These are phyloP conservation scores for Alligator sinensis DNA, from an alignment of 2,113 vertebrate genomes.

Conservation along the genomic window DNA sequence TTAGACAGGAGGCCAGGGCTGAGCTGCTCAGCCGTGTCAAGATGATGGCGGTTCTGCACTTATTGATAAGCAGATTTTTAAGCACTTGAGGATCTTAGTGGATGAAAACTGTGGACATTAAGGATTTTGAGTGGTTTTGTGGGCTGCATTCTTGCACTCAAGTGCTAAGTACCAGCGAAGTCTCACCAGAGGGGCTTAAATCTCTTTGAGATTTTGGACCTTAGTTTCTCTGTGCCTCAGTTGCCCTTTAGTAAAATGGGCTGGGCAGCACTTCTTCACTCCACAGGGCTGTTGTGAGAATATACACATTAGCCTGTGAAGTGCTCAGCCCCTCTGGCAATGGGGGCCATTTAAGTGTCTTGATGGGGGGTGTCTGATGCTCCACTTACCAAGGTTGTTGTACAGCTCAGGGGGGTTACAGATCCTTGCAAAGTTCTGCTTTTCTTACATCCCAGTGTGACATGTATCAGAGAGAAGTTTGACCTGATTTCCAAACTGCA, in stretches of 20 bases:
- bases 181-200: too few species aligned
- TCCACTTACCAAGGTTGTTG: not conserved
- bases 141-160: too few species aligned
- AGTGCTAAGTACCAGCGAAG: too few species aligned
- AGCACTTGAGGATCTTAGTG: too few species aligned
- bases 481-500: not conserved
- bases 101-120: too few species aligned
- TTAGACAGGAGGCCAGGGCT: too few species aligned
- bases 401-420: not conserved
- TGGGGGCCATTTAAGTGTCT: not conserved
- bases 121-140: too few species aligned
- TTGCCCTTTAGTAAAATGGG: not conserved
- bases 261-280: not conserved
- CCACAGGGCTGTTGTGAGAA: not conserved
- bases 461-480: not conserved
- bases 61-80: too few species aligned
- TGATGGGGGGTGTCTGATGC: not conserved
- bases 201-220: too few species aligned
- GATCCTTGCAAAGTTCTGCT: not conserved
- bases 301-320: not conserved
- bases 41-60: too few species aligned
- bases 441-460: not conserved
- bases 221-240: not conserved
- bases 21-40: too few species aligned
- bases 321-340: not conserved